Percentiles rank a stretch among this genome's conserved stretches.
Conservation (phyloP, 2,797 vertebrate species). For the Ciconia nigra region DNA sequence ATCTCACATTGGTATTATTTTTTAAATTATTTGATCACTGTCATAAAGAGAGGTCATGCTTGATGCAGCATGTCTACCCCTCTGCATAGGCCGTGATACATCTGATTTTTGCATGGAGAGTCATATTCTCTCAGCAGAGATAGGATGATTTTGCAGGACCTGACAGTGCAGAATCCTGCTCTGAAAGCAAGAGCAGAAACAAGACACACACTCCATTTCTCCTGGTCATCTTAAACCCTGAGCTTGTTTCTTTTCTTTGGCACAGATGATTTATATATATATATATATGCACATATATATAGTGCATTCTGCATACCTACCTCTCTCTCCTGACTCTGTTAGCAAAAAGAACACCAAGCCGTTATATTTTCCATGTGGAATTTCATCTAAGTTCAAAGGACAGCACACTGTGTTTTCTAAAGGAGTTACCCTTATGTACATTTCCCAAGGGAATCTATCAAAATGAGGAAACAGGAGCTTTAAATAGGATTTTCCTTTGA, state of each 20-base stretch:
- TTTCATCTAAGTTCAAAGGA: background rate
- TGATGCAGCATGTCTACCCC: background rate
- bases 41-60: background rate
- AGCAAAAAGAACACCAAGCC: background rate
- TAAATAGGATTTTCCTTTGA: background rate
- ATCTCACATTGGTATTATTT: background rate
- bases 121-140: background rate
- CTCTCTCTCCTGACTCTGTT: background rate
- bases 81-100: background rate
- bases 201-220: background rate
- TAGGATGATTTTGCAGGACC: background rate
- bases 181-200: background rate
- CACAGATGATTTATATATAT: background rate
- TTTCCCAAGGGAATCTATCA: background rate
- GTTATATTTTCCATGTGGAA: background rate
- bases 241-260: background rate
- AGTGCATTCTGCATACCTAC: background rate
- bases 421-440: background rate
- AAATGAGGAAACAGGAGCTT: conserved; percentile 9
- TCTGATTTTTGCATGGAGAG: background rate
- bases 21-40: background rate
- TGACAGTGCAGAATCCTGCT: background rate
- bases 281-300: no score
- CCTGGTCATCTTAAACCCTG: background rate
- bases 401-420: background rate